Base-by-base conservation (phyloP, 2,797 vertebrate genomes). In the Alfaro cultratus region DNA sequence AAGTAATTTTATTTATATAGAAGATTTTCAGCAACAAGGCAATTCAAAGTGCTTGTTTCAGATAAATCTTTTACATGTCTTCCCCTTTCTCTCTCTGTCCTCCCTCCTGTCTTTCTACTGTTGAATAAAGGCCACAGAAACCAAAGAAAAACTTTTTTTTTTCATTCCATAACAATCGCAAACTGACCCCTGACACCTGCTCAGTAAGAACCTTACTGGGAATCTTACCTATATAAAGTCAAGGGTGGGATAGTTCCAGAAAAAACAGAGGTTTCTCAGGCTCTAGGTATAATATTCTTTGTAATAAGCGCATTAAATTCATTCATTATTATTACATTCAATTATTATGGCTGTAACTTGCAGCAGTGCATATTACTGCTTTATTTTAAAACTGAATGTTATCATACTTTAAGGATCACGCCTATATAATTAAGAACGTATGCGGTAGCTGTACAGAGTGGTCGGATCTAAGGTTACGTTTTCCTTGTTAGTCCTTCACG, bases 401-500 rank as follows among this genome's bases (percentile, higher is more conserved):
- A 43, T 41, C 21, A 41, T 43, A 23, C 16, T 21, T 41, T 11
- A 68, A 68, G 39, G 23, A 68, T 41, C 11, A 26, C 4, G 1
- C 21, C 16, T 21, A 23, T 41, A 11, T 31, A 7, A 67, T 41
- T 23, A 39, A 39, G 29, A 21, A 39, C 9, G 4, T 10, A 12
- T 41, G 36, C 2, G 10, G 21, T 3, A 1, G 10, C 21, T 11
- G 21, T 12, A 41, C 21, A 39, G 29, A 41, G 11, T 13, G 67
- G 26, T 6, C n/a, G 23, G 39, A n/a, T 45, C 11, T 43, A 43
- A 43, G 2, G 23, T 70, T 70, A 2, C 12, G 39, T 43, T 68
- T 41, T 68, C 64, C 67, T 26, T 6, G 67, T 67, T 36, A 36
- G 62, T 39, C 34, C 16, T 39, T 67, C 34, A 39, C 83, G 79